Evolutionary conservation across 2,113 vertebrate genomes (phyloP).

Genomic region (Tricholaema leucomelas): DNA sequence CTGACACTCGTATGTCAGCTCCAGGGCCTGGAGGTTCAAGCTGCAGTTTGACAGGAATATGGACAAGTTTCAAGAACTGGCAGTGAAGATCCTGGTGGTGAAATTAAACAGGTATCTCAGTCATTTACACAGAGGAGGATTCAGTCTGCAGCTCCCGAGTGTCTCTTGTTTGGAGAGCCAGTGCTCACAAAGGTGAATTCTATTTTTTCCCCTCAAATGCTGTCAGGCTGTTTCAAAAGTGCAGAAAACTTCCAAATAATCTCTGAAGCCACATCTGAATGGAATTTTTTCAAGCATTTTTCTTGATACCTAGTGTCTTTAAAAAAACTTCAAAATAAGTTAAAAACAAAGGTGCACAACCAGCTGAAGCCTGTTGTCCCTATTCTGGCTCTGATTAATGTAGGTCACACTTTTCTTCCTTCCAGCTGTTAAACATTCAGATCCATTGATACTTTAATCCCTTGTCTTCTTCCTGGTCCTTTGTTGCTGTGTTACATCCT

Average conservation of each 20-base stretch:
- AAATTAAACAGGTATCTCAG: constrained; percentile 5
- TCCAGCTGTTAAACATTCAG: constrained; percentile 44
- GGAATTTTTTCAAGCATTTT: background rate
- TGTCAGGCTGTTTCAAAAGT: background rate
- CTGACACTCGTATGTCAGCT: background rate
- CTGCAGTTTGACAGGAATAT: background rate
- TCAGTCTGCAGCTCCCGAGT: background rate
- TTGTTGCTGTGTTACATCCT: constrained; percentile 45
- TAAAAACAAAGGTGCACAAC: background rate
- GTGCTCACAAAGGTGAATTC: background rate
- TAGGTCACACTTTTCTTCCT: constrained; percentile 20
- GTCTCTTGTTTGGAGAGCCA: background rate
- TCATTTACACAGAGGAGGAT: background rate
- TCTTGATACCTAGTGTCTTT: background rate
- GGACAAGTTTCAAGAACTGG: background rate
- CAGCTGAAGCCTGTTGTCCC: background rate
- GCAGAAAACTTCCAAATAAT: background rate
- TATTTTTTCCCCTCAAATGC: background rate
- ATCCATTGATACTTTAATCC: constrained; percentile 49
- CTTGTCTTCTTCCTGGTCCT: constrained; percentile 11
- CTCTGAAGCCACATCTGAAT: background rate
- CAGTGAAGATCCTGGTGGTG: background rate
- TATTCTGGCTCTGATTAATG: constrained; percentile 24
- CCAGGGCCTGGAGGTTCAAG: background rate
- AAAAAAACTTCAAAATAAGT: background rate